phyloP scores from a whole-genome alignment of 2,888 invertebrate genomes.

The Trichopoda pennipes region DNA sequence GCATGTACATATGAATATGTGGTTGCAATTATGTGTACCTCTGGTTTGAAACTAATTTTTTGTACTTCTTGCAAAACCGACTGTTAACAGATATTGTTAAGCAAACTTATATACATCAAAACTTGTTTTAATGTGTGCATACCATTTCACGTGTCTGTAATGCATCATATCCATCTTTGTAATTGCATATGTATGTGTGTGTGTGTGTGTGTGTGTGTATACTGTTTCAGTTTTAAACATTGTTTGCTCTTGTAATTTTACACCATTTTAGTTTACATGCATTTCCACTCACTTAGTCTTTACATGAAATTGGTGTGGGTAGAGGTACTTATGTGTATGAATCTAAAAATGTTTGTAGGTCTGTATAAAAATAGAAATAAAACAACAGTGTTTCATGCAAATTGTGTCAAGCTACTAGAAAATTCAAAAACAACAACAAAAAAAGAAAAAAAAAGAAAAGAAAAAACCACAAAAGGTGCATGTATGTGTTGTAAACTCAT shows the following conservation, averaged over 20 bases:
- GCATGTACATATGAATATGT: no score
- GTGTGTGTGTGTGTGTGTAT: no score
- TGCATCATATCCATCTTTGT: not conserved
- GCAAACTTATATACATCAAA: not conserved
- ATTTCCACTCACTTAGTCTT: slow-evolving; percentile 12
- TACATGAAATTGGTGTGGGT: not conserved
- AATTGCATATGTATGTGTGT: no score
- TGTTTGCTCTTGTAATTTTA: slow-evolving; percentile 58
- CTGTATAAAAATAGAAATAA: slow-evolving; percentile 28
- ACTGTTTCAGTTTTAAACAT: slow-evolving; percentile 34
- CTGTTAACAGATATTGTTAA: no score
- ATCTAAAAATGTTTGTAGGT: not conserved
- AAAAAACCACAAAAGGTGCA: not conserved
- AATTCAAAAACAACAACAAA: slow-evolving; percentile 54
- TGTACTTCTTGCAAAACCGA: no score
- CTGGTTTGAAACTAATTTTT: no score
- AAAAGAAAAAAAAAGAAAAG: no score
- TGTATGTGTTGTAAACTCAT: not conserved
- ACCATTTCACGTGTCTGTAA: not conserved
- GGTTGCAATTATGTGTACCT: no score
- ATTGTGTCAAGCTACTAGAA: slow-evolving; percentile 62
- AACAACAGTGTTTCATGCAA: slow-evolving; percentile 57
- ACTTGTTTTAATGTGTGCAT: not conserved
- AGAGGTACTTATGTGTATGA: not conserved
- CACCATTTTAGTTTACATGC: slow-evolving; percentile 57